phyloP scores from a whole-genome alignment of 2,888 invertebrate genomes.

The Brenthis daphne region DNA sequence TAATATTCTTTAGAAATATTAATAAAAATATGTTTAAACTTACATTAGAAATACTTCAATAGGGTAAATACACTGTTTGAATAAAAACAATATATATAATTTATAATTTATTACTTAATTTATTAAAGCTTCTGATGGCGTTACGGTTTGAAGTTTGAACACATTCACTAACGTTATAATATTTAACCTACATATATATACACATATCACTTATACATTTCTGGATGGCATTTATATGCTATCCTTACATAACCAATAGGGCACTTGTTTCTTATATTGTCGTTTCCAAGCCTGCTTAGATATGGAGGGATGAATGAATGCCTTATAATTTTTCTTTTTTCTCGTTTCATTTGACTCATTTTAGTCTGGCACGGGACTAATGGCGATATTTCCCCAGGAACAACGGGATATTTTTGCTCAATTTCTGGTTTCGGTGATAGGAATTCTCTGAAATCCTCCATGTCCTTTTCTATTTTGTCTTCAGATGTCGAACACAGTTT shows the following conservation, averaged over 20 bases:
- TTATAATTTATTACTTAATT: conserved; percentile 21
- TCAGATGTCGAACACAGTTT: conserved; percentile 5
- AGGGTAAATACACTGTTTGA: too few species aligned
- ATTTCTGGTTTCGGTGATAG: conserved; percentile 21
- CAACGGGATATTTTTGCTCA: conserved; percentile 33
- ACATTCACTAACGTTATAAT: conserved; percentile 2
- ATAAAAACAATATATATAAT: neutral
- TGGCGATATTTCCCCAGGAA: conserved; percentile 45
- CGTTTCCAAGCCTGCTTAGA: too few species aligned
- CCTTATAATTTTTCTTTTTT: neutral
- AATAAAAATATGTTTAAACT: too few species aligned
- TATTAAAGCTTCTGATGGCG: conserved; percentile 35
- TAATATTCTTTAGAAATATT: too few species aligned
- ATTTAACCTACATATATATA: neutral
- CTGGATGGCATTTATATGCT: neutral
- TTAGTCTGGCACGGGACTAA: conserved; percentile 45
- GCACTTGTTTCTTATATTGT: conserved; percentile 7
- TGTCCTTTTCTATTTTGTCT: conserved; percentile 12
- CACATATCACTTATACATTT: neutral
- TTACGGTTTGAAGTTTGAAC: neutral
- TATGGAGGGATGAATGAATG: neutral
- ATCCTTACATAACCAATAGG: neutral
- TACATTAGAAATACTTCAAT: too few species aligned
- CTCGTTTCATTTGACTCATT: conserved; percentile 38
- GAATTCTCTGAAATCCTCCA: conserved; percentile 14